phyloP scores from a whole-genome alignment of 2,888 invertebrate species.

The Myopa testacea region DNA sequence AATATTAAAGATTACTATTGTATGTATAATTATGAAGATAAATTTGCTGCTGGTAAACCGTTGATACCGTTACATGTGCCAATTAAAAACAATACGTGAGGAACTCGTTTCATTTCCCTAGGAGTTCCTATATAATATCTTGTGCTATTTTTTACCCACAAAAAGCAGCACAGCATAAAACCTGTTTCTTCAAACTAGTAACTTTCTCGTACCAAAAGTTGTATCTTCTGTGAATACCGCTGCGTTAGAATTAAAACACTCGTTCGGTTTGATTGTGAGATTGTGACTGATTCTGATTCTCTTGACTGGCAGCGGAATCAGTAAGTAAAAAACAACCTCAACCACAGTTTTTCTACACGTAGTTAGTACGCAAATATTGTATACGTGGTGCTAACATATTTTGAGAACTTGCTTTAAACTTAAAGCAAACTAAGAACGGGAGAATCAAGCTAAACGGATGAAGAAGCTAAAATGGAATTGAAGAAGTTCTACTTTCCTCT shows the following conservation, averaged over 20 bases:
- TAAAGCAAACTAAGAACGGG: not conserved
- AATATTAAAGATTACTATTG: not conserved
- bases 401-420: not conserved
- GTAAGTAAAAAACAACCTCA: not conserved
- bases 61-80: conserved; percentile 30
- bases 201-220: not conserved
- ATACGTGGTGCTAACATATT: conserved; percentile 24
- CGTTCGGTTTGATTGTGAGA: conserved; percentile 15
- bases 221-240: not conserved
- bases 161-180: not conserved
- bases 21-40: not conserved
- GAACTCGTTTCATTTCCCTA: no score
- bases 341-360: no score
- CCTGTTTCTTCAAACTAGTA: no score
- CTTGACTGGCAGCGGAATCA: not conserved
- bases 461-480: not conserved
- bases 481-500: no score
- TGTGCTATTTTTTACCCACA: conserved; percentile 20
- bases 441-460: not conserved
- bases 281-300: conserved; percentile 9
- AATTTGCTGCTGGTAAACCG: not conserved
- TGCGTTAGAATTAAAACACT: not conserved
- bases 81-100: conserved; percentile 7
- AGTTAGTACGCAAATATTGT: conserved; percentile 25
- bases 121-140: not conserved